Evolutionary conservation across 2,113 vertebrate species (phyloP), one percentile per base, ranked within the genome.

Genomic region (Leptosomus discolor): DNA sequence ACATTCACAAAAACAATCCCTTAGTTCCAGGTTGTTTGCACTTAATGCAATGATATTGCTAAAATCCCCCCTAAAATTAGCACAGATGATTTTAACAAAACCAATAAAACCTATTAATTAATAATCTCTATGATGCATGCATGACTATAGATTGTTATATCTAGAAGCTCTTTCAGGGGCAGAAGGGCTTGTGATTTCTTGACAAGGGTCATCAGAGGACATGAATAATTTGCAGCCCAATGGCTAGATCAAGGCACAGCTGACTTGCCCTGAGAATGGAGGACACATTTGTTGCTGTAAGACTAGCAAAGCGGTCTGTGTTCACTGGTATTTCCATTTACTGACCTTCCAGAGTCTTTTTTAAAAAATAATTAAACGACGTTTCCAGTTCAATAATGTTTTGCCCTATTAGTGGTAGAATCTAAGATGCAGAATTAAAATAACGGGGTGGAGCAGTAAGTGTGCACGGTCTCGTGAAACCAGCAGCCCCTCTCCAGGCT

Each of bases 1-100:
- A 63, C 85, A 34, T 50, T 73, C 91, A 50, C 60, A 54, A 76
- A 85, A 92, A 53, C 71, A 80, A 68, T 27, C 80, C 89, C 93
- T 91, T 27, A 27, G 75, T 84, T 93, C 92, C 92, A 80, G 83
- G 64, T 89, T 96, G 83, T 94, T 93, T 94, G 74, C 82, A 83
- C 70, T 88, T 80, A 65, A 74, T 46, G 60, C 75, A 14, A n/a
- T 2, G 71, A 69, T 77, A 74, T n/a, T 23, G 46, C 68, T 7
- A 1, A 88, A 95, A 80, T 79, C 48, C 51, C 70, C 46, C 75
- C 60, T 56, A 83, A 91, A 95, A 97, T 84, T 43, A 96, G 57
- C 69, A 74, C 82, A 36, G 92, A 81, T 60, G 41, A 65, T 80
- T 93, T 69, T 70, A 90, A 88, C n/a, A 85, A 93, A 95, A 63